Base-by-base conservation (phyloP, 2,888 invertebrate species). In the Trissonchulus sp. region DNA sequence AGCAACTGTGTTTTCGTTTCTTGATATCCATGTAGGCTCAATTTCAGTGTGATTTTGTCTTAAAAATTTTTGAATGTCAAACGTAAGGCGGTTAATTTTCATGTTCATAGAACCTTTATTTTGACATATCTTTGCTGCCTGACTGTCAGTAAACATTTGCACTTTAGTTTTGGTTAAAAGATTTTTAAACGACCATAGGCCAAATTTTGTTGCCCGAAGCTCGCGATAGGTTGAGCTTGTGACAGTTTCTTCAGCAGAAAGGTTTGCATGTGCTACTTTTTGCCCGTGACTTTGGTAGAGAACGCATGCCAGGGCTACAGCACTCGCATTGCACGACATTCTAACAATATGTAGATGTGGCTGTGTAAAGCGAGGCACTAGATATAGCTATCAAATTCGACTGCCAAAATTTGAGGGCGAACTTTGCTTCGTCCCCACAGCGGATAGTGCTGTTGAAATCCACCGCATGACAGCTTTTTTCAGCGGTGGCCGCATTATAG, bases 141-240 rank as follows among this genome's bases (percentile, higher is more conserved):
- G 60, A 60, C 60, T 60, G n/a, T 60, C 60, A 18, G 60, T 60
- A n/a, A 18, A 18, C 60, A 18, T 18, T n/a, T 18, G n/a, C 60
- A 60, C 60, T 60, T 18, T 60, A 18, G 18, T 60, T 18, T n/a
- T n/a, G 18, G 18, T 18, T n/a, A 60, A 60, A 60, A 18, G n/a
- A n/a, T 60, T n/a, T 18, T 18, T 60, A 60, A 60, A 60, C n/a
- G 60, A 60, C n/a, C 18, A 60, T n/a, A 60, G n/a, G 18, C 60
- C 60, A 60, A 60, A 60, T 18, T 60, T 18, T 18, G n/a, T 18
- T 60, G n/a, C n/a, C 60, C 60, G n/a, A 60, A n/a, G 18, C n/a
- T 60, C 60, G n/a, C 60, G 60, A 60, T 60, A 60, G 18, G 60
- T 60, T 60, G 60, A 60, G n/a, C 18, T 60, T n/a, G 18, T 60